phyloP scores from a whole-genome alignment of 2,797 vertebrate genomes.

The Urosaurus nigricauda region DNA sequence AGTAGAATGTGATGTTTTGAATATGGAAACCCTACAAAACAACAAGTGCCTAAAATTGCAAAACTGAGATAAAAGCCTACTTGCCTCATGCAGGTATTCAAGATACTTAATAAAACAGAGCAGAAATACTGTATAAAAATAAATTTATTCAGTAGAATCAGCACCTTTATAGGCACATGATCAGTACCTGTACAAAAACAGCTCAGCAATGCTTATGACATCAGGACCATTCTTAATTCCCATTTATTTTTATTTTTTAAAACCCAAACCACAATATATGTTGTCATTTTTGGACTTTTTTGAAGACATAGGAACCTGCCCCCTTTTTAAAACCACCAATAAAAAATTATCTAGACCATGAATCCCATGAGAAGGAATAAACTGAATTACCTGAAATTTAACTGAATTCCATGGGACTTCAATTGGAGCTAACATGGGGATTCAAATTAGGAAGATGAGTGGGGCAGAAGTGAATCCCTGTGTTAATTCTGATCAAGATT shows the following conservation, averaged over 20 bases:
- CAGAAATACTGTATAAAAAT: conserved; percentile 42
- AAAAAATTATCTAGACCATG: fast-evolving
- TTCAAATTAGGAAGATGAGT: neutral
- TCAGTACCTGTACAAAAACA: conserved; percentile 34
- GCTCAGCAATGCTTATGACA: conserved; percentile 1
- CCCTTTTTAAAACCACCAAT: neutral
- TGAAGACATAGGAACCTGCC: neutral
- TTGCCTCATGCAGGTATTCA: neutral
- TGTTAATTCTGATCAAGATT: neutral
- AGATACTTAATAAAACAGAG: conserved; percentile 36
- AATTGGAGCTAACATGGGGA: neutral
- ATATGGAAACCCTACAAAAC: conserved; percentile 17
- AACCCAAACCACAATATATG: neutral
- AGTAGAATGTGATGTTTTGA: conserved; percentile 33
- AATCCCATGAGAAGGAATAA: neutral
- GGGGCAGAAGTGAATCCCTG: neutral
- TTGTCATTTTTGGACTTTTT: neutral
- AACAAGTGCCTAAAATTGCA: conserved; percentile 49
- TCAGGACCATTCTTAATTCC: conserved; percentile 29
- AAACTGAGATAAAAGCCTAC: conserved; percentile 32
- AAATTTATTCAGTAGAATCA: conserved; percentile 54
- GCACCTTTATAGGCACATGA: neutral
- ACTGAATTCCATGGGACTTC: neutral
- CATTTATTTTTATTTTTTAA: neutral
- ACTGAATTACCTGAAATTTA: neutral